Evolutionary conservation across 2,888 invertebrate genomes (phyloP), one percentile per base, ranked within the genome.

Genomic region (Drepana falcataria): DNA sequence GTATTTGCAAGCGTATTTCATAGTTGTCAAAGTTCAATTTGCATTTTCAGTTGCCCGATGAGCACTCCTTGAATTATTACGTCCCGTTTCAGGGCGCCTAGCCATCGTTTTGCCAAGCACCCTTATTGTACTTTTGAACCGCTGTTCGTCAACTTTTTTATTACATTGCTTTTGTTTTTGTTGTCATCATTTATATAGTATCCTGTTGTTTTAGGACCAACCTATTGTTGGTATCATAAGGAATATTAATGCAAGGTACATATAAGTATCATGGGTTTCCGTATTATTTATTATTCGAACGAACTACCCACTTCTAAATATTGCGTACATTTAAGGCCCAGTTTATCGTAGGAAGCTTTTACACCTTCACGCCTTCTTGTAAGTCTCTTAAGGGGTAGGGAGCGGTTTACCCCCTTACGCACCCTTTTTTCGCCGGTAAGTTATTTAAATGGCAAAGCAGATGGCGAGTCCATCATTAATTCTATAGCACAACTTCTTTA

Each of bases 11-110:
- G 71, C 79, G 71, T 79, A 79, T 75, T 73, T 71, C 70, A 68
- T 68, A 68, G 74, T 75, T 69, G 69, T 74, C 73, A 81, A 73
- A 75, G 84, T 72, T 68, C 70, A 79, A 72, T 81, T 81, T 73
- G 64, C 76, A 69, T 73, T 75, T 76, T 69, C 65, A 60, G 64
- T 56, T 68, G 64, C 64, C 33, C 63, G 63, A 65, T 59, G 53
- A 71, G 65, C 54, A 35, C 44, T 61, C 56, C 62, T 40, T 9
- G 41, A 51, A 51, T 48, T 34, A 53, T 48, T 37, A 37, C 53
- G 48, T 40, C 9, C 21, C 53, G 37, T 40, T 21, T 47, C 48
- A 65, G 63, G 57, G 59, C 65, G 59, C 55, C 59, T 57, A 59
- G 66, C 68, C 66, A 66, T 64, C 64, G 61, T 66, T 66, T 66